Base-by-base conservation (phyloP, 2,888 invertebrate species). In the Parapristionchus giblindavisi region DNA sequence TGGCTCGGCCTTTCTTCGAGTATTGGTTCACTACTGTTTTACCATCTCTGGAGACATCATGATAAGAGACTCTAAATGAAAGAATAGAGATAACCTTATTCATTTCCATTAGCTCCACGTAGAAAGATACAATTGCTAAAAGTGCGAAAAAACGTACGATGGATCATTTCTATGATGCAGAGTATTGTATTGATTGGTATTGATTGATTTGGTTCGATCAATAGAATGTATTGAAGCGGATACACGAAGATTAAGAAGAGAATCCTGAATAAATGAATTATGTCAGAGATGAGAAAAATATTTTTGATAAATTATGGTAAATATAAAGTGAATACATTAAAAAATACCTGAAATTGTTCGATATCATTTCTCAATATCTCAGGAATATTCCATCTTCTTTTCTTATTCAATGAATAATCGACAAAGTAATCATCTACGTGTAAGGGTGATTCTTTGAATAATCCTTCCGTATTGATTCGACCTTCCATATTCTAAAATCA, bases 281-380 rank as follows among this genome's bases (percentile, higher is more conserved):
- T n/a, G n/a, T n/a, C n/a, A n/a, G n/a, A n/a, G n/a, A n/a, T n/a
- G n/a, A n/a, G n/a, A n/a, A n/a, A n/a, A n/a, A n/a, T n/a, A n/a
- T n/a, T n/a, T n/a, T n/a, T n/a, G n/a, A n/a, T n/a, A n/a, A n/a
- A n/a, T n/a, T n/a, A n/a, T n/a, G n/a, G n/a, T n/a, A n/a, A n/a
- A n/a, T n/a, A n/a, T n/a, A n/a, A n/a, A n/a, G n/a, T n/a, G n/a
- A n/a, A n/a, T n/a, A n/a, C n/a, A n/a, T n/a, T n/a, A n/a, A n/a
- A n/a, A n/a, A n/a, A n/a, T n/a, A 63, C 63, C 63, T 65, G 63
- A 27, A 65, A 40, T 24, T 65, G 43, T 43, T 65, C 63, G 29
- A 65, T 40, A 3, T 43, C 29, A 11, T 65, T 43, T 29, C 11
- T 29, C 43, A 65, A 43, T 36, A 43, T 43, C 43, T 65, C 63